Percentiles rank a stretch among this genome's conserved stretches.
phyloP scores from a whole-genome alignment of 1,140 invertebrate species.

The Scaptomyza hsui region DNA sequence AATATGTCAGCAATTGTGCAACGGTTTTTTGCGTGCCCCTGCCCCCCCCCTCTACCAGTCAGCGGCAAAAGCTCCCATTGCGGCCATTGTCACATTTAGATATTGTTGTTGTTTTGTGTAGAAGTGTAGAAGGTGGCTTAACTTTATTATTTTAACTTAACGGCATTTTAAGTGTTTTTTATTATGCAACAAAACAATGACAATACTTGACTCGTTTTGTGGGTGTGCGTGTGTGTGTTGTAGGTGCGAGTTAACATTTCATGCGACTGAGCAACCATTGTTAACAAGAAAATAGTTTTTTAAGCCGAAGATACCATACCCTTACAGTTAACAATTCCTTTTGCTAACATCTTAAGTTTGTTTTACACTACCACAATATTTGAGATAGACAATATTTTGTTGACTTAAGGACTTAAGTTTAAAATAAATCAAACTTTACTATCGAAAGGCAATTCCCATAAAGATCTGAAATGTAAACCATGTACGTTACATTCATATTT shows the following conservation, averaged over 20 bases:
- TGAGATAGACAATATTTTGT: no score
- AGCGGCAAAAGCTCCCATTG: slow-evolving; percentile 1
- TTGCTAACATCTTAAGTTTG: no score
- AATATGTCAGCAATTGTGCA: slow-evolving; percentile 82
- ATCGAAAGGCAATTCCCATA: no score
- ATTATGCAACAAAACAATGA: slow-evolving; percentile 54
- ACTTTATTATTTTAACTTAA: slow-evolving; percentile 83
- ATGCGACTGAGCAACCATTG: slow-evolving; percentile 36
- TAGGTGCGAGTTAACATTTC: slow-evolving; percentile 68
- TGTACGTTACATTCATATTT: no score
- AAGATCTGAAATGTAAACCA: no score
- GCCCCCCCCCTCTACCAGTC: not conserved
- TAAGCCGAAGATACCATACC: not conserved
- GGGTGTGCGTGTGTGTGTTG: slow-evolving; percentile 18
- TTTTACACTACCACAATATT: no score
- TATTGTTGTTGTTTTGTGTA: slow-evolving; percentile 72
- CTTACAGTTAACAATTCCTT: not conserved
- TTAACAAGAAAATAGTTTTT: not conserved
- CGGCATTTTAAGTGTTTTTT: slow-evolving; percentile 82
- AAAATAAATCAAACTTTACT: no score
- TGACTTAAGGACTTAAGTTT: no score
- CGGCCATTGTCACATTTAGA: slow-evolving; percentile 76
- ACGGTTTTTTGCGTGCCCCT: slow-evolving; percentile 23
- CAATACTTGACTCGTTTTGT: slow-evolving; percentile 14
- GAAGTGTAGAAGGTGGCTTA: slow-evolving; percentile 51